Evolutionary conservation across 2,113 vertebrate species (phyloP).

Genomic region (Myotis yumanensis): DNA sequence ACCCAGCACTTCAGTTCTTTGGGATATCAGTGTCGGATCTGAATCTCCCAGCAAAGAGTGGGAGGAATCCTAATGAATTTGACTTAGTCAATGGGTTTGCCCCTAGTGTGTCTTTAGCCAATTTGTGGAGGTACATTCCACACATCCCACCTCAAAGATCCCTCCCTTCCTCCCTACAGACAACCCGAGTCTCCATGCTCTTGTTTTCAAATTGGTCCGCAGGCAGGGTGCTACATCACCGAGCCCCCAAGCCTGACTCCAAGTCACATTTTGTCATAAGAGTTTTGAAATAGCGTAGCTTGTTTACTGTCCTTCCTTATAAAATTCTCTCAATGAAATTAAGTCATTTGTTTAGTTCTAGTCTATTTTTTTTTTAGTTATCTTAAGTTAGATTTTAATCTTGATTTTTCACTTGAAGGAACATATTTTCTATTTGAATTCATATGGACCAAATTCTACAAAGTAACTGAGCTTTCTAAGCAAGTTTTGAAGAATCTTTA

Average conservation of each 20-base stretch:
- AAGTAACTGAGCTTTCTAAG: neutral
- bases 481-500: neutral
- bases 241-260: accelerated
- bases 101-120: neutral
- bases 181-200: neutral
- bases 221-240: neutral
- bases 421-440: neutral
- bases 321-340: neutral
- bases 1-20: neutral
- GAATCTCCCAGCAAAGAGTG: neutral
- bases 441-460: neutral
- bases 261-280: neutral
- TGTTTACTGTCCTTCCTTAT: neutral
- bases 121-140: neutral
- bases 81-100: neutral
- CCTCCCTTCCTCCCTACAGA: neutral
- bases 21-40: neutral
- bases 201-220: neutral
- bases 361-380: neutral
- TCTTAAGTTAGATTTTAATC: neutral
- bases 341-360: neutral
- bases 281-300: neutral
- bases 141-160: neutral
- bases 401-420: neutral
- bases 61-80: neutral